Evolutionary conservation across 1,140 invertebrate genomes (phyloP).

Genomic region (Drosophila pallidifrons): DNA sequence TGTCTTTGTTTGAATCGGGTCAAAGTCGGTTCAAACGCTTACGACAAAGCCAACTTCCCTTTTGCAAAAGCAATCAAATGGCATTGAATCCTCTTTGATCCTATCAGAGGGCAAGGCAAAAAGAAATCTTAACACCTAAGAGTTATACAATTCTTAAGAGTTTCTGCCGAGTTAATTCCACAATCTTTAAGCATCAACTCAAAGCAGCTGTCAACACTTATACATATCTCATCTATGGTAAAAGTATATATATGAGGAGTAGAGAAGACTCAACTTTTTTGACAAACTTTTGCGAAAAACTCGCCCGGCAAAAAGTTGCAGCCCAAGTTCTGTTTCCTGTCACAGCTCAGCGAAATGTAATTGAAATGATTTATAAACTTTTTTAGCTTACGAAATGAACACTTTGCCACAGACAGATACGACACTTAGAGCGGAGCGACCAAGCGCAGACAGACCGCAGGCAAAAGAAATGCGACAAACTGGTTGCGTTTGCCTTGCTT

Average conservation of each 20-base stretch:
- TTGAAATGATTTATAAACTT: constrained; percentile 83
- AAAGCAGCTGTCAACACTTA: constrained; percentile 50
- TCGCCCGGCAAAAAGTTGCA: constrained; percentile 33
- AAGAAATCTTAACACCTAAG: constrained; percentile 16
- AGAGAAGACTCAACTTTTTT: constrained; percentile 3
- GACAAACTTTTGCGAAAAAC: constrained; percentile 61
- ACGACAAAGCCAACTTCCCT: constrained; percentile 19
- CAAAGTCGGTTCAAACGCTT: constrained; percentile 30
- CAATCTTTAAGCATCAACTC: constrained; percentile 36
- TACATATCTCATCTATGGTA: constrained; percentile 23
- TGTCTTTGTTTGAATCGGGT: constrained; percentile 18
- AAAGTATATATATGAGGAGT: background rate
- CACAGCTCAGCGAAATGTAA: constrained; percentile 79
- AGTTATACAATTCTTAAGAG: background rate
- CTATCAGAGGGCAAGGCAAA: background rate
- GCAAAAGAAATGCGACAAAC: constrained; percentile 20
- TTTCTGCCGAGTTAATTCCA: constrained; percentile 6
- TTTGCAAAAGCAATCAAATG: constrained; percentile 15
- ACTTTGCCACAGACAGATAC: constrained; percentile 35
- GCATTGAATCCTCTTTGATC: constrained; percentile 10
- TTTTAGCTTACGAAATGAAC: constrained; percentile 56
- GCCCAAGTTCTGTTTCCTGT: constrained; percentile 73
- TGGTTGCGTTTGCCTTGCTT: constrained; percentile 4
- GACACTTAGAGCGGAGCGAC: constrained; percentile 11
- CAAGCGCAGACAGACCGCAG: constrained; percentile 16